phyloP scores from a whole-genome alignment of 2,113 vertebrate genomes.

The Talpa occidentalis region DNA sequence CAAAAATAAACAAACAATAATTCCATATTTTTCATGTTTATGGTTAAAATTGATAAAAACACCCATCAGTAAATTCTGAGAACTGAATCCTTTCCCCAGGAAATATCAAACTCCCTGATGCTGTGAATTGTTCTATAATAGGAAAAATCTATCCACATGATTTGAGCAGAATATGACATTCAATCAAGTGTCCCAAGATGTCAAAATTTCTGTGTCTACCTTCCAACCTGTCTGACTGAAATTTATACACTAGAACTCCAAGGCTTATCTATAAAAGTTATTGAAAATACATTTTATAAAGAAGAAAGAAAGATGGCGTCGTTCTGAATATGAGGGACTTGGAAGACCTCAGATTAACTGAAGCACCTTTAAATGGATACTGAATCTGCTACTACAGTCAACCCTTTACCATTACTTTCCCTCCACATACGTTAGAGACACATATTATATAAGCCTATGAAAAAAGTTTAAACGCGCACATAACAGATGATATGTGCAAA shows the following conservation, averaged over 20 bases:
- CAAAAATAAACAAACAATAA: neutral
- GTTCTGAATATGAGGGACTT: neutral
- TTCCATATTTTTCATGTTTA: neutral
- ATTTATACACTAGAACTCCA: neutral
- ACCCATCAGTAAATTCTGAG: neutral
- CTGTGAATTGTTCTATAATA: neutral
- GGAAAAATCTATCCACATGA: neutral
- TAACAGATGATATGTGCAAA: neutral
- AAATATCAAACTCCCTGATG: neutral
- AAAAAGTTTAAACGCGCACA: neutral
- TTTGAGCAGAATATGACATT: neutral
- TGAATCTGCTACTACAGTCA: no score
- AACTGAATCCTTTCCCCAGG: neutral
- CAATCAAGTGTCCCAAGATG: neutral
- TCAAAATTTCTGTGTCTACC: neutral
- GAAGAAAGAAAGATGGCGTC: neutral
- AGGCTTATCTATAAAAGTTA: neutral
- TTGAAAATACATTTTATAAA: neutral
- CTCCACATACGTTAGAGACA: neutral
- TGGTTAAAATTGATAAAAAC: neutral
- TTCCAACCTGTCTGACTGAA: neutral
- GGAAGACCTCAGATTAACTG: neutral
- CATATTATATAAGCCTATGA: neutral
- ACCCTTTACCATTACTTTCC: neutral
- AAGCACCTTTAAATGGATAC: neutral